phyloP scores from a whole-genome alignment of 2,888 invertebrate genomes.

The Platycheirus albimanus region DNA sequence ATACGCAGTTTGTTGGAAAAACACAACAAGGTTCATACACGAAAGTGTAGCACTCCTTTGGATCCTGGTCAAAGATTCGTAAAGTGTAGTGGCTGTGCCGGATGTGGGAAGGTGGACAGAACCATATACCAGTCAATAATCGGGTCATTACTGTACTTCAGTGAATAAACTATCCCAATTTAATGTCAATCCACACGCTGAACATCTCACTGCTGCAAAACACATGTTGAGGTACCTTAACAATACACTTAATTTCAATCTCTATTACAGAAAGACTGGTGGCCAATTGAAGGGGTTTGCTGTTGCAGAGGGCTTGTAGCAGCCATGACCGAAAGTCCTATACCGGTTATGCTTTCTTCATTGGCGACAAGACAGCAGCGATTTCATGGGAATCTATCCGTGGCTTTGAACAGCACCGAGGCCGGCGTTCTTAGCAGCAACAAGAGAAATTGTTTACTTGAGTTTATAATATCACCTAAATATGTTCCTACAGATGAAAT shows the following conservation, averaged over 20 bases:
- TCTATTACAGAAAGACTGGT: constrained; percentile 17
- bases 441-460: no score
- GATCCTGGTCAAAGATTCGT: neutral
- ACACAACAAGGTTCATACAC: constrained; percentile 11
- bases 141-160: constrained; percentile 46
- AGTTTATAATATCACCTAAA: no score
- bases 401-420: no score
- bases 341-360: no score
- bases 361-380: no score
- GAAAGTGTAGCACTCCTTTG: constrained; percentile 35
- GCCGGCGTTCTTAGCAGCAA: no score
- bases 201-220: constrained; percentile 55
- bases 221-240: constrained; percentile 48
- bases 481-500: neutral
- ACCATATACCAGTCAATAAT: constrained; percentile 52
- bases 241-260: constrained; percentile 27
- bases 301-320: no score
- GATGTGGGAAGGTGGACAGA: constrained; percentile 21
- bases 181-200: constrained; percentile 46
- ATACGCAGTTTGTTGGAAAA: constrained; percentile 18
- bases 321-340: no score
- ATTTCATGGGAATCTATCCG: no score
- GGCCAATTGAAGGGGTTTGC: no score
- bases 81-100: constrained; percentile 27
- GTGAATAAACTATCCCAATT: constrained; percentile 35